Conservation (phyloP, 2,888 invertebrate genomes). For the Parnassius glacialis region DNA sequence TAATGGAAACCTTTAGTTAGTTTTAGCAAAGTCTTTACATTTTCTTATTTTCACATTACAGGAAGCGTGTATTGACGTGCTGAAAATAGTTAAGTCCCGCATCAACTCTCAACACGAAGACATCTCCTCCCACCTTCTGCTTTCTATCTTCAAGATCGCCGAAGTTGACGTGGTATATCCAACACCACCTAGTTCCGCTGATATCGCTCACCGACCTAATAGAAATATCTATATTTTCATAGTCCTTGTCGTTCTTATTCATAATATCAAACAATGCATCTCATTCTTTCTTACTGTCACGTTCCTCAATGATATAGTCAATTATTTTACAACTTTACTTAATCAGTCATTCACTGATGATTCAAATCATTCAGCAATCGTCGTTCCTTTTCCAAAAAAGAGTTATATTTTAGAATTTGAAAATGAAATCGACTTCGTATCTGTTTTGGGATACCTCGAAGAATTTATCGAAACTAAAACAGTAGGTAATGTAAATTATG, state of each 20-base stretch:
- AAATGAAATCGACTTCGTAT: constrained; percentile 53
- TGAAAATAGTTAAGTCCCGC: constrained; percentile 90
- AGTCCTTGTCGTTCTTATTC: constrained; percentile 52
- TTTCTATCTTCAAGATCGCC: constrained; percentile 95
- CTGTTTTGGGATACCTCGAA: constrained; percentile 68
- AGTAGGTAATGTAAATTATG: constrained; percentile 58
- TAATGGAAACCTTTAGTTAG: no score
- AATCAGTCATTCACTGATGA: constrained; percentile 37
- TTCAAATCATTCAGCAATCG: constrained; percentile 40
- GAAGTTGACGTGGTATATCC: constrained; percentile 94
- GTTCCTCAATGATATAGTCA: constrained; percentile 52
- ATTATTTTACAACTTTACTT: constrained; percentile 68
- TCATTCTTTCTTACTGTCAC: constrained; percentile 37
- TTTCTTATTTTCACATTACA: constrained; percentile 59
- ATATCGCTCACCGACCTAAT: constrained; percentile 50
- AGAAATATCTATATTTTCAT: constrained; percentile 55
- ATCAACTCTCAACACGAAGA: constrained; percentile 93
- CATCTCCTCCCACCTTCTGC: constrained; percentile 90
- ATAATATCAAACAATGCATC: constrained; percentile 46
- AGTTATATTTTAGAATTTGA: constrained; percentile 57
- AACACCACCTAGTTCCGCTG: constrained; percentile 80
- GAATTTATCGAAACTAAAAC: constrained; percentile 61
- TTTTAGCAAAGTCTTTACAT: no score
- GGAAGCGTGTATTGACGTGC: constrained; percentile 91
- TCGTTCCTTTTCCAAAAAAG: constrained; percentile 56